phyloP scores from a whole-genome alignment of 2,888 invertebrate species.

The Abrostola tripartita region DNA sequence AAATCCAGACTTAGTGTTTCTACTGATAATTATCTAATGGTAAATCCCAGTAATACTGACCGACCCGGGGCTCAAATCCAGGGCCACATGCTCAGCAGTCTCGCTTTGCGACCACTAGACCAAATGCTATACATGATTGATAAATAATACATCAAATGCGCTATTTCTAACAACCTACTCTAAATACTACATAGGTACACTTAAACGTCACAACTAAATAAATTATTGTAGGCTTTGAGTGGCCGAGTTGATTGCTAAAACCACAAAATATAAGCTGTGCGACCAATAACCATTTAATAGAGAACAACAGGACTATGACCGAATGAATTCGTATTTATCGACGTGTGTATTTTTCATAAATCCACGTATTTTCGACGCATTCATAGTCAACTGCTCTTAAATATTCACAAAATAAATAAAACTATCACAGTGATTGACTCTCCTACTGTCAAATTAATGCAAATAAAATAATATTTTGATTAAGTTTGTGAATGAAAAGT shows the following conservation, averaged over 20 bases:
- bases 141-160: no score
- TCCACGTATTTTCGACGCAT: background rate
- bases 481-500: no score
- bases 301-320: background rate
- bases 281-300: conserved; percentile 1
- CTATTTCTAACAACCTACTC: background rate
- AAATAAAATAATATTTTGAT: no score
- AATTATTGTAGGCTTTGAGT: background rate
- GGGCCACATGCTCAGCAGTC: no score
- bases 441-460: no score
- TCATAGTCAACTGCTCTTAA: background rate
- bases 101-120: no score
- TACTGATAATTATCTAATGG: no score
- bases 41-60: no score
- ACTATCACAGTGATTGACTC: no score
- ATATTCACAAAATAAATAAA: background rate
- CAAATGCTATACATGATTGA: no score
- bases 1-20: no score
- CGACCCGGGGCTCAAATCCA: no score
- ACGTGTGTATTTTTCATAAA: conserved; percentile 6
- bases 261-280: background rate
- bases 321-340: background rate
- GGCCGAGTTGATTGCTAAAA: background rate
- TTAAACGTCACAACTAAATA: background rate
- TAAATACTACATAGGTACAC: background rate